Evolutionary conservation across 2,888 invertebrate genomes (phyloP).

Genomic region (Mimas tiliae): DNA sequence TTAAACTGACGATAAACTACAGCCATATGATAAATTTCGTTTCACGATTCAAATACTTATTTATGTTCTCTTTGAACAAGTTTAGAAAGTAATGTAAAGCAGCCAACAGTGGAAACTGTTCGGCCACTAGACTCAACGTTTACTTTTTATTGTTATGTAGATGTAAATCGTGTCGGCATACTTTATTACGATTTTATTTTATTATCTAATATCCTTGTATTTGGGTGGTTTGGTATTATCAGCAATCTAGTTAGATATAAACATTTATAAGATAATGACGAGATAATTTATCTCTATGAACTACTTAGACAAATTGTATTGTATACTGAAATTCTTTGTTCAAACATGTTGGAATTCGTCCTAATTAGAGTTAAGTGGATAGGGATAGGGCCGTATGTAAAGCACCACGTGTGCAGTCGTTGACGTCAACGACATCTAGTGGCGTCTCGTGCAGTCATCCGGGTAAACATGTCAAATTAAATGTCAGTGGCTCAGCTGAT

Average conservation of each 20-base stretch:
- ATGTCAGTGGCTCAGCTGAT: slow-evolving; percentile 82
- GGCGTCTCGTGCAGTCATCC: slow-evolving; percentile 53
- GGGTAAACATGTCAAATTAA: slow-evolving; percentile 79
- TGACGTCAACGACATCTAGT: slow-evolving; percentile 71
- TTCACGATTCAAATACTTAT: slow-evolving; percentile 5
- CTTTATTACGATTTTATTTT: slow-evolving; percentile 18
- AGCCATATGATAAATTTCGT: slow-evolving; percentile 13
- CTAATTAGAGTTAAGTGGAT: slow-evolving; percentile 18
- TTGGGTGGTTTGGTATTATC: slow-evolving; percentile 29
- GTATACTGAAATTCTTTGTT: slow-evolving; percentile 1
- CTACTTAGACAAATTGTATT: slow-evolving; percentile 22
- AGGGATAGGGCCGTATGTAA: slow-evolving; percentile 42
- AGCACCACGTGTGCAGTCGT: slow-evolving; percentile 44
- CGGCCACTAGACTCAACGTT: slow-evolving; percentile 14
- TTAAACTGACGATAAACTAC: not conserved
- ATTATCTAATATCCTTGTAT: slow-evolving; percentile 26
- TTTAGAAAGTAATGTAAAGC: slow-evolving; percentile 27
- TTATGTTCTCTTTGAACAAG: slow-evolving; percentile 19
- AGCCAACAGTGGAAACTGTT: slow-evolving; percentile 18
- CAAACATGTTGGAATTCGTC: not conserved
- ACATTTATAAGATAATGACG: slow-evolving; percentile 26
- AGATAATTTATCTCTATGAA: slow-evolving; percentile 30
- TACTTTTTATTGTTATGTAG: slow-evolving; percentile 25
- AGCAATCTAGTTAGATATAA: slow-evolving; percentile 32
- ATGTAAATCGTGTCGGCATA: slow-evolving; percentile 18